Base-by-base conservation (phyloP, 2,113 vertebrate species). In the Anthoscopus minutus region DNA sequence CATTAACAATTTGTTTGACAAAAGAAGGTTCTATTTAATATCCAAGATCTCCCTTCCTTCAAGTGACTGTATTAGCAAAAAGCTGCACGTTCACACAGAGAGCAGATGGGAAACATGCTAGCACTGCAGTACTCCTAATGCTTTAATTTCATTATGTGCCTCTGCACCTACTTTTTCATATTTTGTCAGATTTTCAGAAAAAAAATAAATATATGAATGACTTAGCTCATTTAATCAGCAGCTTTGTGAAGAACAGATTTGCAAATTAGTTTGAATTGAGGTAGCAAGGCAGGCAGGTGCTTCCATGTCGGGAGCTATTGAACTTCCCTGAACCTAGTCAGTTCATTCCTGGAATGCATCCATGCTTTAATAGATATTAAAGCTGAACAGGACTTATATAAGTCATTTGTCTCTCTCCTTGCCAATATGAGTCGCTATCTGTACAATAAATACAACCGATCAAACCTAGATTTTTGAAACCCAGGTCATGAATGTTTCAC, bases 61-160 rank as follows among this genome's bases (percentile, higher is more conserved):
- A 78, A 28, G 7, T 48, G 25, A 48, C 7, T 30, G 3, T 37
- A 56, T 60, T 69, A 38, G 30, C 30, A 89, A 79, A 70, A 93
- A 62, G 2, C 17, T 84, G 27, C 35, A 44, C 0, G 0, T 37
- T 48, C 37, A 60, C 22, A 51, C 2, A 1, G 79, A 13, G 11
- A 79, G 20, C 40, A 91, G 57, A 81, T 88, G 57, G 70, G 76
- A 94, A 89, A 89, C 27, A 35, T 64, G 40, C 44, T n/a, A 56
- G 15, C 37, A 24, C 44, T 51, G 61, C 57, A 64, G 19, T 72
- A n/a, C 13, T 73, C 9, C 30, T 71, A 71, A 71, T 79, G 69
- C 7, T 79, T 84, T 74, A 89, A 93, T 93, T 95, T 71, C 24
- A 53, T 91, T 85, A 80, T 33, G 15, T 47, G 12, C 24, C 13